Percentiles rank a stretch among this genome's conserved stretches.
Evolutionary conservation across 2,797 vertebrate genomes (phyloP).

Genomic region (Syndactyla subalaris): DNA sequence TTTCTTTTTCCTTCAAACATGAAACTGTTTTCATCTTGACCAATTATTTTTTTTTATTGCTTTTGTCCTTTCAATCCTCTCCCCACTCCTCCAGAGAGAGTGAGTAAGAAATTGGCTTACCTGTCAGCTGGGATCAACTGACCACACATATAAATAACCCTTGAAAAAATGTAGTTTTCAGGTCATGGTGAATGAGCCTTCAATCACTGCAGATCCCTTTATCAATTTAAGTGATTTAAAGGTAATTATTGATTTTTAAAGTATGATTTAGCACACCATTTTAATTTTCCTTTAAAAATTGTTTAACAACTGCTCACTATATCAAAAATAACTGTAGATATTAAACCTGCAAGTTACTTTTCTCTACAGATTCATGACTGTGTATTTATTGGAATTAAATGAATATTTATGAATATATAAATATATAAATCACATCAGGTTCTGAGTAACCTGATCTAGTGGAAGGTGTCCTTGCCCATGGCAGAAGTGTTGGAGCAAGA

Average conservation of each 20-base stretch:
- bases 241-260: not conserved
- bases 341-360: not conserved
- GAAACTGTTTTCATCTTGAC: not conserved
- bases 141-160: not conserved
- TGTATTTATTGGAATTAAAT: not conserved
- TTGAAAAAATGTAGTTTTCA: not conserved
- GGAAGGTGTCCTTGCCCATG: not conserved
- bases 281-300: not conserved
- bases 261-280: not conserved
- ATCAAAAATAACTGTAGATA: not conserved
- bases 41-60: not conserved
- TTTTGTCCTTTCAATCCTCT: not conserved
- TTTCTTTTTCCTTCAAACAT: not conserved
- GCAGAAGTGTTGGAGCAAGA: not conserved
- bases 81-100: not conserved
- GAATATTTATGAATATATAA: not conserved
- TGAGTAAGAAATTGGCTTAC: not conserved
- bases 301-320: not conserved
- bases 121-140: not conserved
- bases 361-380: not conserved
- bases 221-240: not conserved
- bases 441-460: not conserved
- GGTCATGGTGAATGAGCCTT: not conserved
- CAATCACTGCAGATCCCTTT: not conserved
- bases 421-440: not conserved